Evolutionary conservation across 2,888 invertebrate genomes (phyloP).

Genomic region (Cheilosia urbana): DNA sequence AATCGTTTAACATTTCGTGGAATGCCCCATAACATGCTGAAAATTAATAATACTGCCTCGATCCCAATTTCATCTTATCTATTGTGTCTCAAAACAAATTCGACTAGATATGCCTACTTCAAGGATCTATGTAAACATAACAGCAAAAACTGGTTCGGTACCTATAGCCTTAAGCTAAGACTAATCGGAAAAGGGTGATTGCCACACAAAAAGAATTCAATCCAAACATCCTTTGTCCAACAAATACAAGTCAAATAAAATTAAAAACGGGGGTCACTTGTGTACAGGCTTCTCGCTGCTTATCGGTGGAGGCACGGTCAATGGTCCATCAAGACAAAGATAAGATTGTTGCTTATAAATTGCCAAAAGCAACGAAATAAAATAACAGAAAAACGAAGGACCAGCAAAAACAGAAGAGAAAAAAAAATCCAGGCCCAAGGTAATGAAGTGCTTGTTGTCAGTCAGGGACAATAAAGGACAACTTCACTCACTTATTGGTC

Average conservation of each 20-base stretch:
- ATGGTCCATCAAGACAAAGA: slow-evolving; percentile 44
- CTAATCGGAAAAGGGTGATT: slow-evolving; percentile 55
- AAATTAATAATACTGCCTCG: too few species aligned
- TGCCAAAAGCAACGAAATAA: background rate
- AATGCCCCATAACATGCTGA: too few species aligned
- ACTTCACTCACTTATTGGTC: slow-evolving; percentile 21
- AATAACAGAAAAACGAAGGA: slow-evolving; percentile 7
- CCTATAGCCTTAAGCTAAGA: slow-evolving; percentile 13
- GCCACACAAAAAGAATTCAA: slow-evolving; percentile 9
- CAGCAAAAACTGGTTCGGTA: background rate
- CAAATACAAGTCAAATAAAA: slow-evolving; percentile 22
- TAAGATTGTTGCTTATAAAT: slow-evolving; percentile 44
- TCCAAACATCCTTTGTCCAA: slow-evolving; percentile 17
- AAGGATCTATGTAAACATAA: background rate
- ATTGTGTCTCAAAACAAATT: too few species aligned
- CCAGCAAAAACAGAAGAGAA: slow-evolving; percentile 1
- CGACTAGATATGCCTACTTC: too few species aligned
- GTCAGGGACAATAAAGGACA: slow-evolving; percentile 5
- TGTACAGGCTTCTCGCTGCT: background rate
- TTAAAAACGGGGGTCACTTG: background rate
- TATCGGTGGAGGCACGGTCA: slow-evolving; percentile 11
- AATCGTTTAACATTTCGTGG: too few species aligned
- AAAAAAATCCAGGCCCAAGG: slow-evolving; percentile 13
- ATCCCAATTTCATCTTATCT: too few species aligned
- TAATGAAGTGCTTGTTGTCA: slow-evolving; percentile 51